phyloP scores from a whole-genome alignment of 2,797 vertebrate species.

The Lemur catta region DNA sequence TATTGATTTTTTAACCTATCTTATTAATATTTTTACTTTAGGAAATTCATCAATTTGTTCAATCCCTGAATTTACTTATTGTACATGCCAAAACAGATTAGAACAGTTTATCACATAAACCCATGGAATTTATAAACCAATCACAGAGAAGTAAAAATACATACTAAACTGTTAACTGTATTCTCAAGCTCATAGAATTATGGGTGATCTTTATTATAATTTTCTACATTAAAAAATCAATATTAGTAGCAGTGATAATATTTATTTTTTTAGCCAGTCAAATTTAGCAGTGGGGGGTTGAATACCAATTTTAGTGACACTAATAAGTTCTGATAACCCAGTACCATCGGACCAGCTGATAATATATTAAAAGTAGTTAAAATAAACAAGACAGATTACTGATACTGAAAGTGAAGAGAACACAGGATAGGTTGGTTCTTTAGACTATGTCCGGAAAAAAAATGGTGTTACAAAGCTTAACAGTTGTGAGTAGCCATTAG shows the following conservation, averaged over 20 bases:
- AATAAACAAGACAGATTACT: background rate
- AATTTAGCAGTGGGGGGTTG: too few species aligned
- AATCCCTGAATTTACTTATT: constrained; percentile 3
- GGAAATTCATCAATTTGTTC: constrained; percentile 17
- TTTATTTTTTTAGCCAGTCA: background rate
- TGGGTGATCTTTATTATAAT: background rate
- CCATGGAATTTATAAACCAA: background rate
- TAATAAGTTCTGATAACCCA: too few species aligned
- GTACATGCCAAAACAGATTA: background rate
- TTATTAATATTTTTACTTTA: constrained; percentile 3
- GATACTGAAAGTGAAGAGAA: constrained; percentile 19
- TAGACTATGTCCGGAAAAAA: background rate
- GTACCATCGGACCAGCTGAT: background rate
- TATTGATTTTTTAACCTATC: background rate
- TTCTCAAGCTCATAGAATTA: background rate
- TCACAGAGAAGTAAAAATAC: constrained; percentile 14
- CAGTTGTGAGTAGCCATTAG: background rate
- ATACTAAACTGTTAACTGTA: constrained; percentile 12
- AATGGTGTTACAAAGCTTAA: background rate
- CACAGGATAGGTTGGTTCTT: background rate
- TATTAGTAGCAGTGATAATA: background rate
- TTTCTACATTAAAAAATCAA: background rate
- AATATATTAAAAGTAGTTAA: background rate
- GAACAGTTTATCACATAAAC: constrained; percentile 15
- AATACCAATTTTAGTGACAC: too few species aligned